Conservation (phyloP, 2,888 invertebrate genomes). For the Cerastoderma edule region DNA sequence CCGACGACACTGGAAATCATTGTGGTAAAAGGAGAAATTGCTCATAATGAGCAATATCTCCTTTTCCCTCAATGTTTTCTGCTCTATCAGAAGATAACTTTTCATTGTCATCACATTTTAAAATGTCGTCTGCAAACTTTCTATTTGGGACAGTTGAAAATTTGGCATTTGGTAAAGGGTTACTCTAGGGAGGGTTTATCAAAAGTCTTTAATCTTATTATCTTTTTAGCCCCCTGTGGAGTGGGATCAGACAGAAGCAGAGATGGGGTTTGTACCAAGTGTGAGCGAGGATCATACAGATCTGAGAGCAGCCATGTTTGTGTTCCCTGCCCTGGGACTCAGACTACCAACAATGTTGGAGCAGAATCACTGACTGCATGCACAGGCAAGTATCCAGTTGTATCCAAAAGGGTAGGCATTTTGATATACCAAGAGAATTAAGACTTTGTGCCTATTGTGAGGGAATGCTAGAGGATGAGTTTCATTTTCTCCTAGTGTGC, state of each 20-base stretch:
- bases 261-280: conserved; percentile 17
- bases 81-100: neutral
- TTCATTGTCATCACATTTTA: no score
- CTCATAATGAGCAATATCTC: neutral
- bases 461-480: no score
- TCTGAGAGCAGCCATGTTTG: conserved; percentile 4
- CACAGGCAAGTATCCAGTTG: conserved; percentile 12
- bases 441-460: no score
- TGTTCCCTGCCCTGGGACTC: conserved; percentile 3
- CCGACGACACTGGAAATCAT: no score
- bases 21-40: conserved; percentile 2
- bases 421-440: no score
- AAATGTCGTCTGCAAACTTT: no score
- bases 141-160: no score
- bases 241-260: conserved; percentile 26
- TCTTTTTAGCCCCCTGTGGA: conserved; percentile 31
- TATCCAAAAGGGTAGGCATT: no score
- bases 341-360: conserved; percentile 14
- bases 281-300: conserved; percentile 31
- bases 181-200: no score
- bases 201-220: no score
- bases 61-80: conserved; percentile 1
- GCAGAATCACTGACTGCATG: neutral
- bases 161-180: no score
- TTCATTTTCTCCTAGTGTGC: no score